Percentiles rank a stretch among this genome's conserved stretches.
phyloP scores from a whole-genome alignment of 92 coral and sea anemone genomes.

The Blastomussa wellsi region DNA sequence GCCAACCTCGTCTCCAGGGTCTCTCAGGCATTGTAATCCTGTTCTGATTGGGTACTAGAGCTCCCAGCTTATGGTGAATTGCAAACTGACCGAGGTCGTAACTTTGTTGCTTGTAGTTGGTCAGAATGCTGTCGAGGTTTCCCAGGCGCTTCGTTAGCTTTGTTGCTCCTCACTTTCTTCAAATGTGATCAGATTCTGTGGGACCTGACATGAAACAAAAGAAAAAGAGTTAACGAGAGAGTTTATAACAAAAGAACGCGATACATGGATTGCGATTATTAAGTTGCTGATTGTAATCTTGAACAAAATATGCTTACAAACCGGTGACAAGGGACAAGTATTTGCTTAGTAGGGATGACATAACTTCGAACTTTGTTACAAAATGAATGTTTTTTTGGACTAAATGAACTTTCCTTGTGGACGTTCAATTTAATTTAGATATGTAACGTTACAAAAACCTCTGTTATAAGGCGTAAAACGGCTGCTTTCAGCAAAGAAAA shows the following conservation, averaged over 20 bases:
- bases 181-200: conserved; percentile 86
- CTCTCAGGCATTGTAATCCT: neutral
- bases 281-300: neutral
- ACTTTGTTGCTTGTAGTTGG: neutral
- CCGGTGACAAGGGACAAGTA: neutral
- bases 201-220: conserved; percentile 49
- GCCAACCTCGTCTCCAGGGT: neutral
- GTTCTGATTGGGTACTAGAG: neutral
- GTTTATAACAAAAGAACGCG: neutral
- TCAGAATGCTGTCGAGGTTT: neutral
- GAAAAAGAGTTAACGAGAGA: neutral
- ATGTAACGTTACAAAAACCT: neutral
- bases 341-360: neutral
- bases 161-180: conserved; percentile 83
- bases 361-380: neutral
- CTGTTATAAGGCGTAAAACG: neutral
- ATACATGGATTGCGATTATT: neutral
- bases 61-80: neutral
- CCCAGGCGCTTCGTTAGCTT: conserved; percentile 4
- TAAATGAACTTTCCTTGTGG: neutral
- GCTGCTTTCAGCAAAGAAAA: neutral
- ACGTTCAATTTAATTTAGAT: neutral
- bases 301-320: neutral
- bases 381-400: neutral
- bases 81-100: neutral